Base-by-base conservation (phyloP, 1,140 invertebrate species). In the Calycopis cecrops region DNA sequence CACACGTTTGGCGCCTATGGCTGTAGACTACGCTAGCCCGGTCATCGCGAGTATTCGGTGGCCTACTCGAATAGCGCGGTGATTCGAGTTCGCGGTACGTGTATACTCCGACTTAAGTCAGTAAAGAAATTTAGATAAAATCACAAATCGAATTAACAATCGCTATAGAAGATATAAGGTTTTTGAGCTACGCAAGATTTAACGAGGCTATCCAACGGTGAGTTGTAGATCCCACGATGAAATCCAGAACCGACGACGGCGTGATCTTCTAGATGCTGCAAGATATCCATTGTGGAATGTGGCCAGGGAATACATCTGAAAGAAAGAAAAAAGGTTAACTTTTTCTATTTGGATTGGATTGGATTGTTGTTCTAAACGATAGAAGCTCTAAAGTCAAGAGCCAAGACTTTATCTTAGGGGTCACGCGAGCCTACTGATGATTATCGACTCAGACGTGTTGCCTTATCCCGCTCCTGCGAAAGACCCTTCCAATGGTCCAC, bases 1-100 rank as follows among this genome's bases (percentile, higher is more conserved):
- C 67, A 60, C 59, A 61, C 67, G 79, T 76, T 74, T 72, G 72
- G 60, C 74, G 76, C 71, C 70, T 65, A 47, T 78, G 79, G 83
- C 83, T 83, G 74, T 67, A 60, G 70, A 60, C 81, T 85, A 60
- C 79, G 69, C 73, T 64, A 49, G 59, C 72, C 50, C 65, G 59
- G 57, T 64, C 71, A 62, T 59, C 63, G 55, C 54, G 60, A 40
- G n/a, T 71, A 48, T 58, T 33, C 53, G 63, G 49, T 54, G 54
- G 37, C 9, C 4, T 10, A 42, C n/a, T 65, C 69, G 59, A 60
- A 52, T 57, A 71, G 62, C 60, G 57, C 52, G 65, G 42, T 51
- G 69, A 68, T 48, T 59, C 59, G 57, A 55, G 69, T 60, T 73
- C 55, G 71, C 72, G 73, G 38, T 85, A 60, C 76, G 62, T 56